Base-by-base conservation (phyloP, 2,113 vertebrate genomes). In the Nothobranchius kuhntae region DNA sequence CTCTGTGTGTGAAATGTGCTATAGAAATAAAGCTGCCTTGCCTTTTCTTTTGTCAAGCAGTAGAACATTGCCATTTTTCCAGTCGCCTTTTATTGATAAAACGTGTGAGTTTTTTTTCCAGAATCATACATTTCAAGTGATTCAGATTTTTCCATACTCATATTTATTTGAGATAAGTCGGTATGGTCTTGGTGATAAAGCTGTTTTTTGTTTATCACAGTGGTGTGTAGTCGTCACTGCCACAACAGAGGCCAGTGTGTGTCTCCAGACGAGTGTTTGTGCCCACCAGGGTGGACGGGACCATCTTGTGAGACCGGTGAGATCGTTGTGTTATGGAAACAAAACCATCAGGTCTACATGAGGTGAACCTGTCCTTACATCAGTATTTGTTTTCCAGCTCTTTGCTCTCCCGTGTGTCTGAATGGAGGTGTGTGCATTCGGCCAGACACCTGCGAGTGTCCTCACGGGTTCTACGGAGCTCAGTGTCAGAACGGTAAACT, bases 161-260 rank as follows among this genome's bases (percentile, higher is more conserved):
- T 21, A 30, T 30, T 30, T 30, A 3, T 30, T 30, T 30, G 30
- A 30, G 30, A 30, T 30, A 30, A 30, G 4, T 30, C 30, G 30
- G 30, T 30, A 30, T 30, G 3, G 30, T 3, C 30, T 30, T 30
- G 30, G 4, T 30, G 30, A 30, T 30, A 30, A 30, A 30, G 30
- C 30, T 30, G 21, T 40, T 42, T 42, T 12, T 59, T 56, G 51
- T 63, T 42, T 11, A 2, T 58, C 3, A 3, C 48, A 95, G 94
- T 93, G 92, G 90, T 94, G 59, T 96, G 93, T 55, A 94, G 62
- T 70, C 91, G 77, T 14, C 94, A 95, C 85, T 95, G 94, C 83
- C 93, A 93, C 73, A 93, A 95, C 0, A 87, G 94, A 0, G 93
- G 94, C 11, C 82, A 81, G 54, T 95, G 93, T 48, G 77, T 86